Percentiles rank a stretch among this genome's conserved stretches.
Evolutionary conservation across 35 echinoderm and acorn worm species (phyloP).

Genomic region (Acanthaster planci): DNA sequence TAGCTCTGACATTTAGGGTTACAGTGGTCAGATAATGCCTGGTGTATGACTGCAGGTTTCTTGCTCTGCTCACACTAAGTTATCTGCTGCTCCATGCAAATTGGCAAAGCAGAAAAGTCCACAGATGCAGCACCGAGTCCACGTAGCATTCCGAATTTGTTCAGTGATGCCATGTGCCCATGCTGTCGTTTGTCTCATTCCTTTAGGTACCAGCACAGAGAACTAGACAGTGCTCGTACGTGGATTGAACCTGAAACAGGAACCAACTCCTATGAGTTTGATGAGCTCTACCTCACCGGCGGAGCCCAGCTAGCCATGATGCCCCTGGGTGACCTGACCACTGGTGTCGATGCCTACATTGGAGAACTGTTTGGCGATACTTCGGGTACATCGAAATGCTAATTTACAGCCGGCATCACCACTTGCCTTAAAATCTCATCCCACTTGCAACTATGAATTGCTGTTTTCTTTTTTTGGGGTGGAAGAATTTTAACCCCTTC

Average conservation of each 20-base stretch:
- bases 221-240: constrained; percentile 70
- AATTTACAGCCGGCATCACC: not conserved
- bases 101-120: no score
- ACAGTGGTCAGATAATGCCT: no score
- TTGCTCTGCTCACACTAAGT: no score
- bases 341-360: constrained; percentile 50
- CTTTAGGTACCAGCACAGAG: constrained; percentile 67
- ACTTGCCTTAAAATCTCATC: not conserved
- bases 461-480: not conserved
- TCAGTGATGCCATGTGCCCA: not conserved
- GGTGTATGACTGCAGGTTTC: no score
- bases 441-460: not conserved
- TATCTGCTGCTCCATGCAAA: no score
- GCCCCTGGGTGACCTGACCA: constrained; percentile 49
- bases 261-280: constrained; percentile 70
- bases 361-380: constrained; percentile 78
- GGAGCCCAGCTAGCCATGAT: constrained; percentile 71
- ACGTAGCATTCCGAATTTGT: no score
- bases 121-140: no score
- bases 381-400: constrained; percentile 43
- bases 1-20: no score
- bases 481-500: not conserved
- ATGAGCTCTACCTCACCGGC: constrained; percentile 68
- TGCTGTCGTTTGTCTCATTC: constrained; percentile 5
- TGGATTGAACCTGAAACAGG: constrained; percentile 79